phyloP scores from a whole-genome alignment of 2,888 invertebrate genomes.

The Patella caerulea region DNA sequence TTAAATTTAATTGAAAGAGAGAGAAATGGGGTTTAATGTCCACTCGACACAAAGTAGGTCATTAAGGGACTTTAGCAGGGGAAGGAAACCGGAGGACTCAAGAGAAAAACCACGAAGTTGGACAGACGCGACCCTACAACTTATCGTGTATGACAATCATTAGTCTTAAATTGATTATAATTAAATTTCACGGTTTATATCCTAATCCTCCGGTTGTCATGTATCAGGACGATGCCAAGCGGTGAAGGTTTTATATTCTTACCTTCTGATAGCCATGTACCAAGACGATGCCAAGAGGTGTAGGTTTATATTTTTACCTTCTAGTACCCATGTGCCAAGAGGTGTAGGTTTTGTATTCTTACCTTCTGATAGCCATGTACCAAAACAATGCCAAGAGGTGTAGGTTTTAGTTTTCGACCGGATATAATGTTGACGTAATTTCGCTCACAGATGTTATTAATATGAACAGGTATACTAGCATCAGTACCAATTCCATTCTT shows the following conservation, averaged over 20 bases:
- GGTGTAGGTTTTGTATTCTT: background rate
- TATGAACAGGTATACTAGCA: constrained; percentile 98
- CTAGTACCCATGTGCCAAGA: constrained; percentile 87
- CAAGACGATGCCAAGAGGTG: constrained; percentile 89
- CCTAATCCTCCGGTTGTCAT: constrained; percentile 93
- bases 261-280: constrained; percentile 99
- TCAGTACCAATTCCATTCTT: constrained; percentile 99
- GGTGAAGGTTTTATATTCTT: constrained; percentile 83
- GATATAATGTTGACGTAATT: constrained; percentile 89
- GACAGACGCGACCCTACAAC: no score
- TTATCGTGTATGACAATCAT: no score
- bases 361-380: constrained; percentile 99
- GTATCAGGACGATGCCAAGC: constrained; percentile 95
- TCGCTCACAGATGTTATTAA: constrained; percentile 97
- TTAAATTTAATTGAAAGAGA: no score
- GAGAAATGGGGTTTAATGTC: no score
- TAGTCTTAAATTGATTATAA: no score
- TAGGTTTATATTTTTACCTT: constrained; percentile 77
- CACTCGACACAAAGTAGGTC: no score
- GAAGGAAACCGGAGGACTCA: no score
- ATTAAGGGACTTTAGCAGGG: no score
- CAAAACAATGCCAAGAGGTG: constrained; percentile 93
- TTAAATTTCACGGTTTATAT: no score
- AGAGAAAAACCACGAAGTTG: no score
- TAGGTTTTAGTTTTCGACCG: constrained; percentile 89